phyloP scores from a whole-genome alignment of 2,888 invertebrate genomes.

The Tenthredo scrophulariae region DNA sequence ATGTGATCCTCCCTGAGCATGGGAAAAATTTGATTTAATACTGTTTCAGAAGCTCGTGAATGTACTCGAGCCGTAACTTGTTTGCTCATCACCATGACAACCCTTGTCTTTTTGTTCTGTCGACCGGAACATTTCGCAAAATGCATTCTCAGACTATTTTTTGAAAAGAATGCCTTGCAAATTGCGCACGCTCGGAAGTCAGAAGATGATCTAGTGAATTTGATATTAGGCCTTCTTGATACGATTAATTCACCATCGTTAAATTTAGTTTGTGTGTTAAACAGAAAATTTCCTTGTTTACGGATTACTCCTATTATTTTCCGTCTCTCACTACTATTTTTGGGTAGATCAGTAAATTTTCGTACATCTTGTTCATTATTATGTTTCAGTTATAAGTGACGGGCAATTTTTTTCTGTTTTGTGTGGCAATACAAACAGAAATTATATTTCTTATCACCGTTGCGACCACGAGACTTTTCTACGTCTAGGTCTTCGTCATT shows the following conservation, averaged over 20 bases:
- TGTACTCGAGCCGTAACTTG: constrained; percentile 54
- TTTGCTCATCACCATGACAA: constrained; percentile 4
- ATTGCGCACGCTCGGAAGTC: constrained; percentile 51
- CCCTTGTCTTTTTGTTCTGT: constrained; percentile 5
- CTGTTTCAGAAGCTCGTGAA: constrained; percentile 55
- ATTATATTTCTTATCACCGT: constrained; percentile 52
- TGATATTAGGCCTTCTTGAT: constrained; percentile 57
- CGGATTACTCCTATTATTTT: constrained; percentile 50
- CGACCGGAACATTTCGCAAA: constrained; percentile 43
- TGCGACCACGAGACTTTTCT: constrained; percentile 51
- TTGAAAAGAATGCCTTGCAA: constrained; percentile 58
- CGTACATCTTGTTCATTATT: constrained; percentile 53
- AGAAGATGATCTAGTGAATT: constrained; percentile 47
- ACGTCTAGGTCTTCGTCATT: constrained; percentile 40
- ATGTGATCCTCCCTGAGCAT: constrained; percentile 60
- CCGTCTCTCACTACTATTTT: constrained; percentile 50
- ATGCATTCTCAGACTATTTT: constrained; percentile 56
- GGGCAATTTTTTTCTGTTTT: constrained; percentile 55
- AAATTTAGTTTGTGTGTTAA: constrained; percentile 57
- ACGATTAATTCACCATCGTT: constrained; percentile 61
- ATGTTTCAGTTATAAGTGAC: not conserved
- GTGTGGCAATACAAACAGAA: constrained; percentile 56
- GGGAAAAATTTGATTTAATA: constrained; percentile 60
- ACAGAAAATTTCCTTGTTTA: constrained; percentile 58
- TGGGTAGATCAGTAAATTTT: constrained; percentile 53